Percentiles rank a stretch among this genome's conserved stretches.
These are phyloP conservation scores for Cheumatopsyche charites DNA, from an alignment of 1,140 invertebrate genomes.

Conservation along the genomic window DNA sequence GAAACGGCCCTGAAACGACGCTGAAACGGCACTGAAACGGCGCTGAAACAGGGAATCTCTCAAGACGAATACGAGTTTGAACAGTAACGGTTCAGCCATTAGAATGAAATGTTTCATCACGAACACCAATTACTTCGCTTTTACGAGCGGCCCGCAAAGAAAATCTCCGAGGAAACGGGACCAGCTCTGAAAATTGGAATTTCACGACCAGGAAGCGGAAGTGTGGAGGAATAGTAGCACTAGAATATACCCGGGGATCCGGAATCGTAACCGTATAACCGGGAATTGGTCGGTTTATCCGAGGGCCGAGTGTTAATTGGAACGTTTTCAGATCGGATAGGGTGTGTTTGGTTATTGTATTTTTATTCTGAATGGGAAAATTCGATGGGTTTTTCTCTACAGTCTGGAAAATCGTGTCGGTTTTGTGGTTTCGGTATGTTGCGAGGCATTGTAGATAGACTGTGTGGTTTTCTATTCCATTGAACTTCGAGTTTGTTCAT, in stretches of 20 bases:
- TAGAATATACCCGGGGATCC: too few relatives aligned
- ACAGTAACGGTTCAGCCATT: conserved; percentile 25
- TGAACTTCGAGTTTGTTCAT: too few relatives aligned
- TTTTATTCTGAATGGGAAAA: too few relatives aligned
- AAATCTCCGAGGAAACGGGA: conserved; percentile 22
- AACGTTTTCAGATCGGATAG: too few relatives aligned
- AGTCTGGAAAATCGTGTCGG: not conserved
- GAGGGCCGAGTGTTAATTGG: too few relatives aligned
- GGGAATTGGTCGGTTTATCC: too few relatives aligned
- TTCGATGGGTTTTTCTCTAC: not conserved
- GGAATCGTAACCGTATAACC: too few relatives aligned
- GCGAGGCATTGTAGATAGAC: not conserved
- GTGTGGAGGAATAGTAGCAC: not conserved
- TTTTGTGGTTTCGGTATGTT: conserved; percentile 1
- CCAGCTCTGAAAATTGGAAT: conserved; percentile 31
- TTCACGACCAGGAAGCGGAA: conserved; percentile 13
- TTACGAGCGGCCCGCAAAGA: conserved; percentile 31
- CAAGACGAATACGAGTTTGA: conserved; percentile 13
- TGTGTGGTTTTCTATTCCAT: too few relatives aligned
- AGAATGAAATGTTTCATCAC: conserved; percentile 38
- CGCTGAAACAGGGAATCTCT: conserved; percentile 1
- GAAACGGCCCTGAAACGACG: not conserved
- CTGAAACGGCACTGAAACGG: not conserved
- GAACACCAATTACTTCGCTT: conserved; percentile 31
- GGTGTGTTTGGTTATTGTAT: too few relatives aligned